These are phyloP conservation scores for Thalpophila matura DNA, from an alignment of 2,888 invertebrate species.

Conservation along the genomic window DNA sequence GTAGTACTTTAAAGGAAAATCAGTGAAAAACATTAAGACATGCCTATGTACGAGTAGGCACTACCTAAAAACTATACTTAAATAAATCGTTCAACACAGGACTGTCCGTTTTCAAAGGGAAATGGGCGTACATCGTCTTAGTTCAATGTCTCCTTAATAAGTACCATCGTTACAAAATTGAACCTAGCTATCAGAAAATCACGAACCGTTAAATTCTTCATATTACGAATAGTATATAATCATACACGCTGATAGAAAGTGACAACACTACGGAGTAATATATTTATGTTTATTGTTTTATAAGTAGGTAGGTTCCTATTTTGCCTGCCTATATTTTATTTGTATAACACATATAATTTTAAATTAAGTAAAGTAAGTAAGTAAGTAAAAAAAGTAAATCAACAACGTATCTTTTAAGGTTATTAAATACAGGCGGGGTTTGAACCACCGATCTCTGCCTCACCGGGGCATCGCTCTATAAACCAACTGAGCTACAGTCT, in stretches of 20 bases:
- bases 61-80: not conserved
- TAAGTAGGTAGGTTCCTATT: not conserved
- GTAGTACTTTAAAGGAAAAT: not conserved
- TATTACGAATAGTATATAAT: constrained; percentile 27
- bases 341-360: too few relatives aligned
- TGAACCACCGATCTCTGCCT: too few relatives aligned
- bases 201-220: constrained; percentile 37
- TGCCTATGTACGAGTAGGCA: too few relatives aligned
- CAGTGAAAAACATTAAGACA: not conserved
- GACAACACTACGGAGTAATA: constrained; percentile 17
- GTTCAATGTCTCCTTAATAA: constrained; percentile 16
- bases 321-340: not conserved
- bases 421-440: too few relatives aligned
- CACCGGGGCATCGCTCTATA: too few relatives aligned
- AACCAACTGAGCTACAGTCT: too few relatives aligned
- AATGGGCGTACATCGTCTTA: constrained; percentile 46
- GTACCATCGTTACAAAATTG: constrained; percentile 14
- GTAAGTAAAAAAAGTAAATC: too few relatives aligned
- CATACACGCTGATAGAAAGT: constrained; percentile 25
- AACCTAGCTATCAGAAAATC: constrained; percentile 42
- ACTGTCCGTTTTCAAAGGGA: constrained; percentile 17
- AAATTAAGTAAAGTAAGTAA: too few relatives aligned
- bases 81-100: not conserved
- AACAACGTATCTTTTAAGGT: too few relatives aligned
- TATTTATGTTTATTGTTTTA: not conserved